These are phyloP conservation scores for Sinella curviseta DNA, from an alignment of 1,140 invertebrate species.

Conservation along the genomic window DNA sequence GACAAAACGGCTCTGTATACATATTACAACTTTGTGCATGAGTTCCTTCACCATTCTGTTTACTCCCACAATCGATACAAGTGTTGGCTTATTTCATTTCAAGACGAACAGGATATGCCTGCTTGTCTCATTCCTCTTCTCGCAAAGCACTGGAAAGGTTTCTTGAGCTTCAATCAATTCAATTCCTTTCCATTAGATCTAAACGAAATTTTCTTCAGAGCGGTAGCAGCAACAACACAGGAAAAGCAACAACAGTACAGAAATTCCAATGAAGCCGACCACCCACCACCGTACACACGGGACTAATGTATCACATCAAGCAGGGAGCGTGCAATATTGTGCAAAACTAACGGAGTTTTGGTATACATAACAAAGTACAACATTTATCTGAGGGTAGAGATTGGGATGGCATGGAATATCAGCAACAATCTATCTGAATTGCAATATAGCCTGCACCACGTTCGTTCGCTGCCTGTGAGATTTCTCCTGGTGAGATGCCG, in stretches of 20 bases:
- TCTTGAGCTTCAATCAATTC: not conserved
- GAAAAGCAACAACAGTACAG: not conserved
- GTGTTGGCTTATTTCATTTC: not conserved
- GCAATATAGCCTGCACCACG: not conserved
- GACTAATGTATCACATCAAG: not conserved
- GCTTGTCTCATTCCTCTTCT: not conserved
- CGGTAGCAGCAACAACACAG: not conserved
- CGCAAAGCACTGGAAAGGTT: not conserved
- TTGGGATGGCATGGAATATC: not conserved
- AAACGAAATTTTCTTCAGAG: not conserved
- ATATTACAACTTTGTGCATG: too few relatives aligned
- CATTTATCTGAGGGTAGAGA: not conserved
- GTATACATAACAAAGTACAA: not conserved
- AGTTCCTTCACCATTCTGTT: too few relatives aligned
- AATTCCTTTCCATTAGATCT: constrained; percentile 16
- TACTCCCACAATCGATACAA: too few relatives aligned
- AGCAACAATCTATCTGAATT: not conserved
- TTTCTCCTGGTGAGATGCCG: not conserved
- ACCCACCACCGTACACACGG: not conserved
- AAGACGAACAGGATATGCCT: not conserved
- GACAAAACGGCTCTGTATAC: not conserved
- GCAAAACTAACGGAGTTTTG: constrained; percentile 3
- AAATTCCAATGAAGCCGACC: not conserved
- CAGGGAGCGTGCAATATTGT: not conserved
- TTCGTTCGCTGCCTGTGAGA: not conserved